phyloP scores from a whole-genome alignment of 1,140 invertebrate species.

The Drosophila prosaltans region DNA sequence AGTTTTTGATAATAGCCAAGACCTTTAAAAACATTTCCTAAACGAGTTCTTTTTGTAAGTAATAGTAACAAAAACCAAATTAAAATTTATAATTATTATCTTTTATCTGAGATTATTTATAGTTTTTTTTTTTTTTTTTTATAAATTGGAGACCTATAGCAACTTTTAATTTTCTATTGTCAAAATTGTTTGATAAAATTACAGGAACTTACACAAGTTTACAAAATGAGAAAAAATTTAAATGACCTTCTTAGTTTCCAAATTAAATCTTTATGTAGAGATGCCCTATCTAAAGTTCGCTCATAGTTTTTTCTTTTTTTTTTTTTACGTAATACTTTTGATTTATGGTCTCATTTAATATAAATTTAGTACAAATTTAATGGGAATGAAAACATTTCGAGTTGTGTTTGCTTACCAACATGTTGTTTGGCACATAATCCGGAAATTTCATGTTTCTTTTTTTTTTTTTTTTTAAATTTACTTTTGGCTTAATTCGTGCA shows the following conservation, averaged over 20 bases:
- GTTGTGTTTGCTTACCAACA: slow-evolving; percentile 67
- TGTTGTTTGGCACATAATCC: slow-evolving; percentile 80
- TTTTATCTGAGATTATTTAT: not conserved
- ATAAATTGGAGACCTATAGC: too few relatives aligned
- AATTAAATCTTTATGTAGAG: slow-evolving; percentile 17
- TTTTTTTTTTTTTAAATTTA: slow-evolving; percentile 20
- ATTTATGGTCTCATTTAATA: slow-evolving; percentile 62
- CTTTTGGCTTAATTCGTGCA: slow-evolving; percentile 41
- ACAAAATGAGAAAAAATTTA: not conserved
- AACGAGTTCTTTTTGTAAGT: too few relatives aligned
- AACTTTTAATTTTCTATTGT: too few relatives aligned
- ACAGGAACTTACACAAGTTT: not conserved
- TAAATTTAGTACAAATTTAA: slow-evolving; percentile 45
- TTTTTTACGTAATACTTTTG: slow-evolving; percentile 18
- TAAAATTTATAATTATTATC: not conserved
- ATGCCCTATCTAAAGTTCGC: slow-evolving; percentile 24
- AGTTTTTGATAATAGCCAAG: not conserved
- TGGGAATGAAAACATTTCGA: slow-evolving; percentile 42
- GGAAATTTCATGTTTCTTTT: slow-evolving; percentile 77
- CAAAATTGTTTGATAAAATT: too few relatives aligned
- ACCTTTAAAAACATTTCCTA: too few relatives aligned
- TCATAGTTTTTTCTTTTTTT: too few relatives aligned
- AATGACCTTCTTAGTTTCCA: not conserved
- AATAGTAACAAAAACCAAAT: not conserved
- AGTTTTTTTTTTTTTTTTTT: too few relatives aligned